These are phyloP conservation scores for Ceratosolen solmsi DNA, from an alignment of 1,140 invertebrate species.

Conservation along the genomic window DNA sequence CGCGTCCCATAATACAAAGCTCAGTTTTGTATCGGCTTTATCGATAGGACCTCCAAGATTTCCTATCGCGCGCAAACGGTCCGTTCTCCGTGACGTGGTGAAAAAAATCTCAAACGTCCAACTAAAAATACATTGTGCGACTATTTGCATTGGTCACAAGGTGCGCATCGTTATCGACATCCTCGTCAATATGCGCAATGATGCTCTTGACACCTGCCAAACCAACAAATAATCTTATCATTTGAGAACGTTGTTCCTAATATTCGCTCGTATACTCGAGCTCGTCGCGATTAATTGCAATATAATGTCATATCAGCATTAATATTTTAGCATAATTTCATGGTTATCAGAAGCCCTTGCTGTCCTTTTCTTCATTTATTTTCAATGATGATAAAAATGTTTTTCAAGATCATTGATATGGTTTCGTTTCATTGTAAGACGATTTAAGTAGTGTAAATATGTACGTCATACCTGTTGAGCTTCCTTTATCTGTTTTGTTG, in stretches of 20 bases:
- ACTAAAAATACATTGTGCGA: conserved; percentile 7
- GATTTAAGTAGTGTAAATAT: conserved; percentile 43
- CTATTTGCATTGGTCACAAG: conserved; percentile 64
- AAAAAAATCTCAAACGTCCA: conserved; percentile 13
- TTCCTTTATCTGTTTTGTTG: conserved; percentile 53
- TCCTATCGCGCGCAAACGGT: conserved; percentile 22
- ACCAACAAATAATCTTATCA: conserved; percentile 50
- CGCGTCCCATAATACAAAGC: neutral
- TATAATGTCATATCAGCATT: neutral
- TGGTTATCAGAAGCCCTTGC: neutral
- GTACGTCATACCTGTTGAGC: conserved; percentile 49
- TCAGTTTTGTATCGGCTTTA: conserved; percentile 10
- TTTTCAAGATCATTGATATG: neutral
- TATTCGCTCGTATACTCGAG: neutral
- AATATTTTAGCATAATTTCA: neutral
- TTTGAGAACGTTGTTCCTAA: conserved; percentile 19
- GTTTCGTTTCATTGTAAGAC: neutral
- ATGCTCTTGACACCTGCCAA: conserved; percentile 51
- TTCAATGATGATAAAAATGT: neutral
- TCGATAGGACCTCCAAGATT: neutral
- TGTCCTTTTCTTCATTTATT: neutral
- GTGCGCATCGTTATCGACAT: conserved; percentile 55
- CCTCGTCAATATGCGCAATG: neutral
- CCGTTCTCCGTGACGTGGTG: neutral
- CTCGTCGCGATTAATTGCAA: neutral